phyloP scores from a whole-genome alignment of 2,888 invertebrate species.

The Zhuqinia jingwanae region DNA sequence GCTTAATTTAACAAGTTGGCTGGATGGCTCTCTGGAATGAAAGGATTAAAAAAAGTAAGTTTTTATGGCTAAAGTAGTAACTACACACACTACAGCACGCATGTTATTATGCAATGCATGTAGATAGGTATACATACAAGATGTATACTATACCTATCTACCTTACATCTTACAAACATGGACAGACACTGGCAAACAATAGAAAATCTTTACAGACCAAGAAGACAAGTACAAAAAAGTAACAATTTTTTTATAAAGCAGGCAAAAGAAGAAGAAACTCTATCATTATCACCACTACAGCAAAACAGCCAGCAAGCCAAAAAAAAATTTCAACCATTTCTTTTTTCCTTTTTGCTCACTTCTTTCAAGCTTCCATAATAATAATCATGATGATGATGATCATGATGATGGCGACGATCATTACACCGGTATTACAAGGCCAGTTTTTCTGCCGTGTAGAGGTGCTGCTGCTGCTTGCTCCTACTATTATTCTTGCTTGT shows the following conservation, averaged over 20 bases:
- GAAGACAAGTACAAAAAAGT: neutral
- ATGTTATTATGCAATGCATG: too few species aligned
- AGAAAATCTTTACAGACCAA: conserved; percentile 39
- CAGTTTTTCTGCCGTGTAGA: conserved; percentile 31
- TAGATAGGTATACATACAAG: too few species aligned
- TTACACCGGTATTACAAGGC: conserved; percentile 68
- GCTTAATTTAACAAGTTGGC: conserved; percentile 22
- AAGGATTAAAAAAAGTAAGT: neutral
- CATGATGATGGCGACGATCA: conserved; percentile 47
- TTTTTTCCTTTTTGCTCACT: conserved; percentile 54
- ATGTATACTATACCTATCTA: too few species aligned
- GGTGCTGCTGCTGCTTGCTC: neutral
- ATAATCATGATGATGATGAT: conserved; percentile 30
- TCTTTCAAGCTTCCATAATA: neutral
- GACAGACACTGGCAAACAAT: conserved; percentile 36
- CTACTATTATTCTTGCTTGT: too few species aligned
- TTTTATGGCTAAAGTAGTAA: neutral
- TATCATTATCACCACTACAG: too few species aligned
- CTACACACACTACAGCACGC: neutral
- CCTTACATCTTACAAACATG: conserved; percentile 39
- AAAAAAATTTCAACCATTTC: conserved; percentile 23
- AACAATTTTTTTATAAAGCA: too few species aligned
- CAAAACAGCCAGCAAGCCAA: too few species aligned
- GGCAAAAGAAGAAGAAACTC: too few species aligned
- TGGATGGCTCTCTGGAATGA: neutral